These are phyloP conservation scores for Nymphicus hollandicus DNA, from an alignment of 2,113 vertebrate species.

Conservation along the genomic window DNA sequence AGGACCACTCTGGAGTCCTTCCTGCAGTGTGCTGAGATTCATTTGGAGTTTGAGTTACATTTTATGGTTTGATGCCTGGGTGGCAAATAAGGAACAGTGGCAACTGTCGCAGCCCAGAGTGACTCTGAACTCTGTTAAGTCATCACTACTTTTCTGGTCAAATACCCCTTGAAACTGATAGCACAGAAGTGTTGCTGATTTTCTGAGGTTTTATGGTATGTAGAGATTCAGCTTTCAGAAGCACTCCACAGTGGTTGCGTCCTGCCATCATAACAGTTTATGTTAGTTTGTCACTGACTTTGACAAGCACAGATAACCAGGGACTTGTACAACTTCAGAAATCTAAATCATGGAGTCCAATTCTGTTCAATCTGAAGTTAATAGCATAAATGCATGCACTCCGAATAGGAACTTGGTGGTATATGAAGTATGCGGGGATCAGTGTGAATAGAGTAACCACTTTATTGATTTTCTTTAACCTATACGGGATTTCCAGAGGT, in stretches of 20 bases:
- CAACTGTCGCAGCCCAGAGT: background rate
- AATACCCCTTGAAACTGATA: background rate
- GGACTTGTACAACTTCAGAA: background rate
- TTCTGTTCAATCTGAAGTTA: background rate
- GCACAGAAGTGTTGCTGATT: background rate
- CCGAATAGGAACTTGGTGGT: background rate
- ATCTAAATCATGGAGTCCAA: background rate
- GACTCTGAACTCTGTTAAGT: background rate
- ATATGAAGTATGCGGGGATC: background rate
- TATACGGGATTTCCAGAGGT: background rate
- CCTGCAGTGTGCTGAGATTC: background rate
- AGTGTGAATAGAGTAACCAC: background rate
- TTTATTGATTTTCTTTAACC: constrained; percentile 69
- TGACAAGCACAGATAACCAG: background rate
- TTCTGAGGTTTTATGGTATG: background rate
- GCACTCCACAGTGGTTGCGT: background rate
- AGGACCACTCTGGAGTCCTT: rapidly evolving
- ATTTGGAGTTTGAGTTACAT: background rate
- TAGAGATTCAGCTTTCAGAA: background rate
- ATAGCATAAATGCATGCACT: background rate
- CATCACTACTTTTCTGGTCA: background rate
- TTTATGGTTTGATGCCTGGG: background rate
- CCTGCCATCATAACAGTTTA: rapidly evolving
- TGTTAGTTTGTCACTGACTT: background rate
- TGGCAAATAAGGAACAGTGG: background rate